Evolutionary conservation across 2,888 invertebrate species (phyloP).

Genomic region (Lathronympha strigana): DNA sequence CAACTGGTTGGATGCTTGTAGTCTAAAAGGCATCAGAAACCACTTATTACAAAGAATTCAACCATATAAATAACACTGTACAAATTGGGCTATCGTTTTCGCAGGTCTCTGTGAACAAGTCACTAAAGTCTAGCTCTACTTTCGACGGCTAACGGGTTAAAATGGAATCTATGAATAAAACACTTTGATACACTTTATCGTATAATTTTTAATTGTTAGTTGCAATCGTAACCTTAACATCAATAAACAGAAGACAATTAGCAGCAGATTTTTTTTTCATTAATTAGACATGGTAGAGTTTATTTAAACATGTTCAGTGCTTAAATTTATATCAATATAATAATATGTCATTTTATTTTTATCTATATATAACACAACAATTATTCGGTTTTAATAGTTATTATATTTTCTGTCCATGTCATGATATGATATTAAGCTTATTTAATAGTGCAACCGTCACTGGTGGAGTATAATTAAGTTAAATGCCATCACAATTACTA

Average conservation of each 20-base stretch:
- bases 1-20: slow-evolving; percentile 75
- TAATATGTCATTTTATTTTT: slow-evolving; percentile 31
- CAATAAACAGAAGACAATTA: slow-evolving; percentile 52
- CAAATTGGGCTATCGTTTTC: no score
- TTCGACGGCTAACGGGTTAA: background rate
- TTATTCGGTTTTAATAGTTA: background rate
- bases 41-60: slow-evolving; percentile 56
- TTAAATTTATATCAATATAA: background rate
- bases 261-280: slow-evolving; percentile 46
- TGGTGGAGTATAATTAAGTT: slow-evolving; percentile 47
- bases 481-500: slow-evolving; percentile 52
- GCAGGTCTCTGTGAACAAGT: no score
- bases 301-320: slow-evolving; percentile 17
- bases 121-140: no score
- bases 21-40: slow-evolving; percentile 59
- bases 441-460: slow-evolving; percentile 21
- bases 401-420: background rate
- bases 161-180: slow-evolving; percentile 17
- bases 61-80: slow-evolving; percentile 6
- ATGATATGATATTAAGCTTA: slow-evolving; percentile 14
- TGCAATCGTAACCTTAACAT: slow-evolving; percentile 64
- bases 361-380: slow-evolving; percentile 50
- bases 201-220: slow-evolving; percentile 64
- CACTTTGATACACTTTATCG: background rate
- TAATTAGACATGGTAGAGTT: slow-evolving; percentile 22